Conservation (phyloP, 2,888 invertebrate species). For the Tetramorium bicarinatum region DNA sequence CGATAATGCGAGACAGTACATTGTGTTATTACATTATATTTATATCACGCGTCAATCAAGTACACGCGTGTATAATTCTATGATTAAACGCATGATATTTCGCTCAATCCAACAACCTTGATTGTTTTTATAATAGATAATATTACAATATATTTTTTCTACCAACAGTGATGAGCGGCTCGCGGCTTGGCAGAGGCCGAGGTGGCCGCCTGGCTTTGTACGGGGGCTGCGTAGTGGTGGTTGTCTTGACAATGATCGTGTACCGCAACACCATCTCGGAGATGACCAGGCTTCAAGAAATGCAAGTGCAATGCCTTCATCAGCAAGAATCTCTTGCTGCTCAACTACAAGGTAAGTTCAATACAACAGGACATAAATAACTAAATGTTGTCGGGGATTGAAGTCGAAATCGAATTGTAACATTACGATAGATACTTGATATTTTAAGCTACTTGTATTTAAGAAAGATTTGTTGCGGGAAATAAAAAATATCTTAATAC, state of each 20-base stretch:
- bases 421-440: background rate
- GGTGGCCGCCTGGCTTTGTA: constrained; percentile 83
- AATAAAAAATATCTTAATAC: background rate
- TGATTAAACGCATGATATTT: background rate
- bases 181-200: constrained; percentile 84
- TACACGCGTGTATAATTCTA: background rate
- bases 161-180: constrained; percentile 83
- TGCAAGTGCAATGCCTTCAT: constrained; percentile 82
- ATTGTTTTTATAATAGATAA: background rate
- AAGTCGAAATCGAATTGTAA: background rate
- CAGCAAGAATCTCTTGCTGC: constrained; percentile 83
- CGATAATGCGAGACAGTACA: background rate
- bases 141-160: constrained; percentile 27
- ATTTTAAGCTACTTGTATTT: background rate
- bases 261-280: constrained; percentile 83
- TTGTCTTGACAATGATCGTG: constrained; percentile 80
- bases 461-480: background rate
- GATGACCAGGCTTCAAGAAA: constrained; percentile 83
- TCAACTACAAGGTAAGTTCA: constrained; percentile 83
- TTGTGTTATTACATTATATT: no score
- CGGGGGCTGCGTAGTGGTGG: constrained; percentile 77
- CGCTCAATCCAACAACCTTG: background rate
- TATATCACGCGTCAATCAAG: background rate
- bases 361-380: background rate
- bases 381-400: background rate